phyloP scores from a whole-genome alignment of 2,797 vertebrate genomes.

The Ciconia nigra region DNA sequence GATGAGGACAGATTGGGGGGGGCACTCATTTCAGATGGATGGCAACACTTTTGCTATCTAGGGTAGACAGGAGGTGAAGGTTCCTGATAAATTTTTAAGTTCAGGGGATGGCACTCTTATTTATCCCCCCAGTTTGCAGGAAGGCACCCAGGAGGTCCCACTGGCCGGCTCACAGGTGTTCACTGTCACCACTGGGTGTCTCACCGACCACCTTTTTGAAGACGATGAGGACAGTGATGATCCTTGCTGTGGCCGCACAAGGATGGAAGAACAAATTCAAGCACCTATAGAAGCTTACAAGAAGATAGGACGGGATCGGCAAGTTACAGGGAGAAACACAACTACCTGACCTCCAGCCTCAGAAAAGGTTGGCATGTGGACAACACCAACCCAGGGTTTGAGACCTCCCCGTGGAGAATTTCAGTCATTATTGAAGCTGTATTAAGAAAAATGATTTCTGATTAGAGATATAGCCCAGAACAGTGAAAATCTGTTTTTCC shows the following conservation, averaged over 20 bases:
- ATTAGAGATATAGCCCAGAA: background rate
- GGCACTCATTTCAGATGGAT: background rate
- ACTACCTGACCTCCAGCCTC: background rate
- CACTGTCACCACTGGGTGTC: slow-evolving; percentile 65
- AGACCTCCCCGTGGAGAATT: background rate
- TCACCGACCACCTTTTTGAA: slow-evolving; percentile 36
- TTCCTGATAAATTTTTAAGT: background rate
- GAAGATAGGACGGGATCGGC: background rate
- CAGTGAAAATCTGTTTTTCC: background rate
- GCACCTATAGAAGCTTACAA: background rate
- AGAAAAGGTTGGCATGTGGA: background rate
- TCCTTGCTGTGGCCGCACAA: background rate
- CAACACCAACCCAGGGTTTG: background rate
- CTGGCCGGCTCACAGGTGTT: background rate
- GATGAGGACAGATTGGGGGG: background rate
- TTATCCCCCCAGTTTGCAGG: background rate
- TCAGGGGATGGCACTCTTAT: background rate
- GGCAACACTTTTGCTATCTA: background rate
- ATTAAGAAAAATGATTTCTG: background rate
- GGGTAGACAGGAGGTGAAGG: background rate
- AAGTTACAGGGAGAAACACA: background rate
- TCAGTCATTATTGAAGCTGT: background rate
- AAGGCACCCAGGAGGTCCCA: background rate
- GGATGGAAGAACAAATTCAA: background rate
- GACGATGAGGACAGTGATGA: background rate